Base-by-base conservation (phyloP, 92 coral and sea anemone genomes). In the Pocillopora meandrina region DNA sequence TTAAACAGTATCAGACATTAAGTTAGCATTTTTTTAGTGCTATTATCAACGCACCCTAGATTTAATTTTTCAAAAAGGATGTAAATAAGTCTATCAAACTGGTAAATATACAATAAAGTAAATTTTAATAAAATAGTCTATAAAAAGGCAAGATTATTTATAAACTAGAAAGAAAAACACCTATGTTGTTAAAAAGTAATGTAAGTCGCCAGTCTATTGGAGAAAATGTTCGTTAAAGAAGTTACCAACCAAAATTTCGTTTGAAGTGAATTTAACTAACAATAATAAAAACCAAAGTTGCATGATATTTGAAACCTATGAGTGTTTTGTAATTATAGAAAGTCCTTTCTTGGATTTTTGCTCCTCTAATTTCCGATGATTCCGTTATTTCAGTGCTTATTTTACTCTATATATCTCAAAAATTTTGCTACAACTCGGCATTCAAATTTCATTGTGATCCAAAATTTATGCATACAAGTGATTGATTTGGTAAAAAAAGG, bases 101-200 rank as follows among this genome's bases (percentile, higher is more conserved):
- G 79, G 79, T 58, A 58, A 58, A 20, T 56, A 57, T 76, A 70
- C 18, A 42, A 71, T 56, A 81, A 58, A 81, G 60, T 81, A 81
- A 71, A 71, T 81, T 81, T 81, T 80, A 80, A 68, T 80, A 80
- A 71, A 70, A 14, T 23, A 67, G 42, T 47, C 65, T 66, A 70
- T 62, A 71, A 18, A 80, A 20, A 80, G 66, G 61, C 56, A 31
- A 56, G 65, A 23, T 81, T 42, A 70, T 81, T 59, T 35, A 57
- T 64, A 56, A 68, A 59, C 34, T 19, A 8, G 0, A 13, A 71
- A 71, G 12, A 58, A 71, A 70, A 15, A 69, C 70, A 61, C 57
- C 70, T 65, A 20, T 62, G 31, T 34, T 20, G 71, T 42, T 19
- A 82, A 72, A 71, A 42, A 12, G 21, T 47, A 9, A 71, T 34